Conservation (phyloP, 2,888 invertebrate species). For the Dexiosoma caninum region DNA sequence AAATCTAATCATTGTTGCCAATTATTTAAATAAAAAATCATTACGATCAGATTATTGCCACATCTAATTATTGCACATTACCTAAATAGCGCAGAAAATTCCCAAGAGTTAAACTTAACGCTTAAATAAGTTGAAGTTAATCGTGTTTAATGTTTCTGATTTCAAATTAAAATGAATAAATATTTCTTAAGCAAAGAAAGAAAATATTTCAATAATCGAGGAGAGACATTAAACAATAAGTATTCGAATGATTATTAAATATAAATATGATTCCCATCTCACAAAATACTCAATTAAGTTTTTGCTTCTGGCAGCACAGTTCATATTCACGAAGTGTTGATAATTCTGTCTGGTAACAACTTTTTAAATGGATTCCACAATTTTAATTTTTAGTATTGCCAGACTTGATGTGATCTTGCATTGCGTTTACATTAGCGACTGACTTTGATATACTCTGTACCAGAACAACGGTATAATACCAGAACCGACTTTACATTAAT, state of each 20-base stretch:
- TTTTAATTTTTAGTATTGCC: constrained; percentile 26
- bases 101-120: neutral
- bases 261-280: too few species aligned
- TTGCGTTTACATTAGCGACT: too few species aligned
- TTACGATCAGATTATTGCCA: constrained; percentile 44
- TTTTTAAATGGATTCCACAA: constrained; percentile 39
- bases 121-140: too few species aligned
- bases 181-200: too few species aligned
- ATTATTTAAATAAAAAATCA: constrained; percentile 40
- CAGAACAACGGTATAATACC: too few species aligned
- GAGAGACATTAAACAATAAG: too few species aligned
- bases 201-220: too few species aligned
- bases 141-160: too few species aligned
- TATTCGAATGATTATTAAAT: too few species aligned
- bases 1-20: constrained; percentile 53
- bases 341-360: constrained; percentile 31
- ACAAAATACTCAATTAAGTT: neutral
- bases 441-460: too few species aligned
- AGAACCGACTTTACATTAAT: too few species aligned
- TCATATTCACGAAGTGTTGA: constrained; percentile 11
- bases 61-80: neutral
- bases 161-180: too few species aligned
- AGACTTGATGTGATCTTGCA: neutral
- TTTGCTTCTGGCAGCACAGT: constrained; percentile 23
- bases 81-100: neutral